Evolutionary conservation across 2,888 invertebrate species (phyloP).

Genomic region (Lycocerus yunnanus): DNA sequence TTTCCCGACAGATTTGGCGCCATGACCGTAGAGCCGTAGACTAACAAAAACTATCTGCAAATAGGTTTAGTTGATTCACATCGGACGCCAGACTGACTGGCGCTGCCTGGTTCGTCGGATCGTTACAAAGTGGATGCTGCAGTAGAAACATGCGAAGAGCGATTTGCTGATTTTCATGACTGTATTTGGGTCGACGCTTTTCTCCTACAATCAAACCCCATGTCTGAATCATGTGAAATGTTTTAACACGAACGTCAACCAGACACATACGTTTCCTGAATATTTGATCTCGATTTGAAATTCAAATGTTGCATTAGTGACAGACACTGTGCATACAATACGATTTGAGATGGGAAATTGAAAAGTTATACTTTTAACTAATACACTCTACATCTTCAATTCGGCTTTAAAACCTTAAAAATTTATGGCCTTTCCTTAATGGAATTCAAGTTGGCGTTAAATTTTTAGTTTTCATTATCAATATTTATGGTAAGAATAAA

Average conservation of each 20-base stretch:
- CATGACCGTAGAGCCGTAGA: constrained; percentile 36
- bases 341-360: constrained; percentile 48
- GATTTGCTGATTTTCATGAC: constrained; percentile 38
- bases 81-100: constrained; percentile 38
- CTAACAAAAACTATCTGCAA: constrained; percentile 43
- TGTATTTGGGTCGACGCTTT: constrained; percentile 42
- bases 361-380: constrained; percentile 53
- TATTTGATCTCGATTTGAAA: constrained; percentile 55
- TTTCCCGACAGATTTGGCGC: constrained; percentile 38
- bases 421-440: constrained; percentile 48
- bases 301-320: constrained; percentile 46
- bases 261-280: constrained; percentile 49
- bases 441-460: constrained; percentile 36
- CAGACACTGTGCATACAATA: constrained; percentile 41
- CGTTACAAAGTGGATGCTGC: constrained; percentile 28
- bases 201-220: constrained; percentile 39
- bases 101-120: constrained; percentile 21
- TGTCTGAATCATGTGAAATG: constrained; percentile 43
- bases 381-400: constrained; percentile 32
- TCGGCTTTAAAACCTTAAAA: constrained; percentile 41
- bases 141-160: constrained; percentile 11
- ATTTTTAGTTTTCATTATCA: constrained; percentile 2
- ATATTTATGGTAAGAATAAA: constrained; percentile 7
- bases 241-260: constrained; percentile 49
- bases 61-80: constrained; percentile 38